phyloP scores from a whole-genome alignment of 2,888 invertebrate species.

The Eilema griseolum region DNA sequence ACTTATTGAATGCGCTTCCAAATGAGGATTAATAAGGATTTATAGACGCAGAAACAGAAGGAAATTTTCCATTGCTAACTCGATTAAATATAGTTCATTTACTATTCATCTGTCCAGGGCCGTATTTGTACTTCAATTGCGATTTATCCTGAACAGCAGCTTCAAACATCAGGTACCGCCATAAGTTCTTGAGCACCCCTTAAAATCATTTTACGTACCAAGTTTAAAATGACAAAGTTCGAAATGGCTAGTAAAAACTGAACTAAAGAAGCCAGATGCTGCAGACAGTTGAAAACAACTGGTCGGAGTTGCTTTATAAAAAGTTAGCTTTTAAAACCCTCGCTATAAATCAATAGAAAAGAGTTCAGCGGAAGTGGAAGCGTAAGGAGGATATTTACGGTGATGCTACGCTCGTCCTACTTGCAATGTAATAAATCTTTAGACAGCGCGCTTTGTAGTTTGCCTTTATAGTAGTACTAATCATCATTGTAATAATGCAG shows the following conservation, averaged over 20 bases:
- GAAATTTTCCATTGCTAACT: conserved; percentile 61
- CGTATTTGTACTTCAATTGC: conserved; percentile 66
- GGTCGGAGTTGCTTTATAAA: conserved; percentile 80
- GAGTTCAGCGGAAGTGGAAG: conserved; percentile 78
- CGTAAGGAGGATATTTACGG: conserved; percentile 80
- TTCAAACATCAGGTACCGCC: conserved; percentile 24
- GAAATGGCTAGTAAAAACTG: conserved; percentile 76
- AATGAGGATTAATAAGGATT: conserved; percentile 81
- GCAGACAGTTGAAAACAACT: conserved; percentile 84
- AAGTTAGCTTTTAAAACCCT: conserved; percentile 83
- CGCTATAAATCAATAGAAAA: conserved; percentile 83
- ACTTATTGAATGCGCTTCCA: conserved; percentile 75
- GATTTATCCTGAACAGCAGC: conserved; percentile 37
- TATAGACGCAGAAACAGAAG: conserved; percentile 66
- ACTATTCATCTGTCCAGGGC: conserved; percentile 69
- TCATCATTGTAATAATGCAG: conserved; percentile 51
- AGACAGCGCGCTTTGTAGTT: conserved; percentile 71
- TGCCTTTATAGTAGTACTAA: conserved; percentile 73
- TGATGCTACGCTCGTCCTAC: conserved; percentile 70
- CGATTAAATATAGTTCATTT: conserved; percentile 65
- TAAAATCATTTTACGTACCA: conserved; percentile 67
- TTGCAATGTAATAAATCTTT: conserved; percentile 72
- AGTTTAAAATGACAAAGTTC: conserved; percentile 81
- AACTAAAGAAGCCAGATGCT: conserved; percentile 82
- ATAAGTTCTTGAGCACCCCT: conserved; percentile 48